Base-by-base conservation (phyloP, 1,140 invertebrate genomes). In the Drosophila nigromelanica region DNA sequence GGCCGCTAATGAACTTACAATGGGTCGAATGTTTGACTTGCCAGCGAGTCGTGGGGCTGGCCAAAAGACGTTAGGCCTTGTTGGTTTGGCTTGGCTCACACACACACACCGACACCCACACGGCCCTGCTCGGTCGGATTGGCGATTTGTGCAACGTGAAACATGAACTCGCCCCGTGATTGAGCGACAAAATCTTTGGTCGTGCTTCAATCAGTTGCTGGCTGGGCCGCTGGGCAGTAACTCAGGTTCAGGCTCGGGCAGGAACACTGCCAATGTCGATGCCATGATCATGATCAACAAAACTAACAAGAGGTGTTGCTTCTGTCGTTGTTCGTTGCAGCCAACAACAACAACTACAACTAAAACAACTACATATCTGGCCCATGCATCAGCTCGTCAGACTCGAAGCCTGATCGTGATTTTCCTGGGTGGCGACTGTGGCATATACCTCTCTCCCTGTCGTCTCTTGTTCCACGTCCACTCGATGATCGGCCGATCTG, bases 1-100 rank as follows among this genome's bases (percentile, higher is more conserved):
- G 82, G 83, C 79, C 76, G 85, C 83, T 89, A 87, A 89, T 89
- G 83, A 89, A 89, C 83, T 89, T 89, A 89, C 85, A 89, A 89
- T 89, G 85, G 61, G 18, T 58, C 43, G 73, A 69, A 79, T 85
- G 80, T 80, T 86, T 79, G 55, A 43, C 67, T 76, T 52, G 45
- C 43, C 54, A 33, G 7, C 33, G 33, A 35, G 33, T 35, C 33
- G 33, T 35, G 43, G 50, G 18, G 15, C 43, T 47, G 52, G 51
- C 43, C 39, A 52, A 61, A 47, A 14, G 24, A 5, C 15, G 30
- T 24, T 43, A 37, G 40, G n/a, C 10, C 47, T 42, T 30, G 24
- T 37, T 37, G n/a, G 8, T 12, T 21, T n/a, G n/a, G n/a, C n/a
- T 56, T 56, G n/a, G 18, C 30, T 12, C 60, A 64, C 77, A 52